Base-by-base conservation (phyloP, 1,140 invertebrate species). In the Limonius californicus region DNA sequence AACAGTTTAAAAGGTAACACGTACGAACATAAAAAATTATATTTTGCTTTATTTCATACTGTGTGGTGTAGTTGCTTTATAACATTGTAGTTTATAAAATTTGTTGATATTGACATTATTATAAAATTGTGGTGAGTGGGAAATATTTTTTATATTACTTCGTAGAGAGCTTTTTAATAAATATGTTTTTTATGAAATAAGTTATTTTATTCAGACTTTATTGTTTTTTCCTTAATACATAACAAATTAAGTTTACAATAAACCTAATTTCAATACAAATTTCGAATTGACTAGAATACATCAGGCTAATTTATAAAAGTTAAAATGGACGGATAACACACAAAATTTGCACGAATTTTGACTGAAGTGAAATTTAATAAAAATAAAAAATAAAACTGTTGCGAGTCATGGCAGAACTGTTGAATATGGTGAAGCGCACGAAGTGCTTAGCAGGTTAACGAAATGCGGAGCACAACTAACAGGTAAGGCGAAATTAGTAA, bases 231-330 rank as follows among this genome's bases (percentile, higher is more conserved):
- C 43, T 64, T 16, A 50, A 45, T 65, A 62, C 64, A 58, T 58
- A 65, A 53, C 39, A 62, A 61, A 53, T 43, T 58, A 58, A 62
- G 42, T 54, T 62, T 62, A 47, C 39, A 54, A 62, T 56, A 65
- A 65, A 59, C 54, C 43, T 56, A 58, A 62, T 54, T 65, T 62
- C 16, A 50, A 50, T 50, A 61, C 61, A 65, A 64, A 65, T 59
- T 65, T 65, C 59, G 55, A 58, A 65, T 65, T 45, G 64, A 65
- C 64, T 65, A 65, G 64, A 65, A 57, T 62, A 50, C 14, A 19
- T 11, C 45, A 50, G 15, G 45, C 45, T 50, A 50, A 50, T 50
- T 64, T 45, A 18, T 45, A 45, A 45, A 65, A 53, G 50, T 50
- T 61, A 54, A 58, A 61, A 65, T 65, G 64, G 64, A 65, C 64